phyloP scores from a whole-genome alignment of 2,113 vertebrate species.

The Todiramphus chloris region DNA sequence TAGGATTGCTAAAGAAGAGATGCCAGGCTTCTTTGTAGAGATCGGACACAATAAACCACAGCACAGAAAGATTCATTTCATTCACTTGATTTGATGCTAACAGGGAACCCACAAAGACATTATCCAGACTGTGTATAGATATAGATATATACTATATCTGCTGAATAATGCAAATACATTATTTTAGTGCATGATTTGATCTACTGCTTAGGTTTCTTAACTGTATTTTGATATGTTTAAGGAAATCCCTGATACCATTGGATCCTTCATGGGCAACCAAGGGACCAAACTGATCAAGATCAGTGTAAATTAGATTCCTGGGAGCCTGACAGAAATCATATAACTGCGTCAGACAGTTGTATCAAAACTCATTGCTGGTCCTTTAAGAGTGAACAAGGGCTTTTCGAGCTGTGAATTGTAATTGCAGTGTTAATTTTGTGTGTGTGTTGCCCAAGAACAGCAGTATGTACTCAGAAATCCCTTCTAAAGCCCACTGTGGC shows the following conservation, averaged over 20 bases:
- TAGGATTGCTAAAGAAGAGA: not conserved
- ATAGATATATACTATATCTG: not conserved
- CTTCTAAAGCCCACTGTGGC: not conserved
- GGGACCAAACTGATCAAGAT: not conserved
- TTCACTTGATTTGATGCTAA: not conserved
- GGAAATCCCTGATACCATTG: not conserved
- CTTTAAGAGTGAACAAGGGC: not conserved
- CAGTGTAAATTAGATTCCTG: not conserved
- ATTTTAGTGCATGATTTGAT: not conserved
- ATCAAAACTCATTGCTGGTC: not conserved
- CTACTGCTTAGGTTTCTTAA: not conserved
- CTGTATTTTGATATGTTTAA: not conserved
- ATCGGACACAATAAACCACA: not conserved
- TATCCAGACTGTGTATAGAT: too few relatives aligned
- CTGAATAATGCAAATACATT: not conserved
- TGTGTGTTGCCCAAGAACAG: not conserved
- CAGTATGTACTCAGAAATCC: not conserved
- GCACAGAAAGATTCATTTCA: not conserved
- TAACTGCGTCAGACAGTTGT: not conserved
- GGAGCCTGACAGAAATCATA: not conserved
- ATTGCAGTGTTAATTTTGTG: not conserved
- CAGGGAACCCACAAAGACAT: not conserved
- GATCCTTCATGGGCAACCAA: not conserved
- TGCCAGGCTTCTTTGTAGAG: not conserved
- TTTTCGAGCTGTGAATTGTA: not conserved